These are phyloP conservation scores for Procavia capensis DNA, from an alignment of 2,113 vertebrate species.

Conservation along the genomic window DNA sequence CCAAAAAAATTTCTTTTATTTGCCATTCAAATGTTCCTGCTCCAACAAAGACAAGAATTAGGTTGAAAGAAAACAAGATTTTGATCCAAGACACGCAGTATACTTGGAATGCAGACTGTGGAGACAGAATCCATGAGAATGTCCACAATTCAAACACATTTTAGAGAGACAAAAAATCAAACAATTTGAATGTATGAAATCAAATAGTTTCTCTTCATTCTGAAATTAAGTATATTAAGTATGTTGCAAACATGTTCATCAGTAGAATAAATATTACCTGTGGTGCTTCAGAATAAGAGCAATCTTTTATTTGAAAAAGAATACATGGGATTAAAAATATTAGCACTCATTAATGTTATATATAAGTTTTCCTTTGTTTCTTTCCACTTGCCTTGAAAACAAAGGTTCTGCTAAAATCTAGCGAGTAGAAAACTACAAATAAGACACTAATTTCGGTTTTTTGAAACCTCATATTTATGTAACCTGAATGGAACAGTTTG, in stretches of 20 bases:
- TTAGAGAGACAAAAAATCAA: conserved; percentile 50
- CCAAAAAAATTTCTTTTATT: not conserved
- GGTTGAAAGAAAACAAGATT: conserved; percentile 30
- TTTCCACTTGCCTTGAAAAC: conserved; percentile 54
- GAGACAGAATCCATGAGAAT: conserved; percentile 27
- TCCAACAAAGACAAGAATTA: conserved; percentile 23
- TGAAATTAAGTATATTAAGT: conserved; percentile 35
- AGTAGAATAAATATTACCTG: conserved; percentile 33
- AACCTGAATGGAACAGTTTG: conserved; percentile 53
- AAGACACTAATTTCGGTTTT: conserved; percentile 36
- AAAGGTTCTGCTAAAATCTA: conserved; percentile 9
- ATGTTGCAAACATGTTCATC: conserved; percentile 30
- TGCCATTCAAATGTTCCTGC: not conserved
- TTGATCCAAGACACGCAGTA: not conserved
- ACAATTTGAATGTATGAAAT: conserved; percentile 22
- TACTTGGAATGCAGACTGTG: not conserved
- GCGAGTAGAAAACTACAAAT: conserved; percentile 20
- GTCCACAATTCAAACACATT: conserved; percentile 33
- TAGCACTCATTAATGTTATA: conserved; percentile 10
- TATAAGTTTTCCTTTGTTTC: conserved; percentile 38
- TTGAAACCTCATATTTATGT: conserved; percentile 39
- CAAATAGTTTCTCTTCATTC: not conserved
- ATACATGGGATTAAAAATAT: not conserved
- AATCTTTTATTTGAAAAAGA: not conserved
- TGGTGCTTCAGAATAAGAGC: not conserved